A percentile compares a stretch with the other conserved stretches of the same genome.
These are phyloP conservation scores for Furcifer pardalis DNA, from an alignment of 2,797 vertebrate species.

Conservation along the genomic window DNA sequence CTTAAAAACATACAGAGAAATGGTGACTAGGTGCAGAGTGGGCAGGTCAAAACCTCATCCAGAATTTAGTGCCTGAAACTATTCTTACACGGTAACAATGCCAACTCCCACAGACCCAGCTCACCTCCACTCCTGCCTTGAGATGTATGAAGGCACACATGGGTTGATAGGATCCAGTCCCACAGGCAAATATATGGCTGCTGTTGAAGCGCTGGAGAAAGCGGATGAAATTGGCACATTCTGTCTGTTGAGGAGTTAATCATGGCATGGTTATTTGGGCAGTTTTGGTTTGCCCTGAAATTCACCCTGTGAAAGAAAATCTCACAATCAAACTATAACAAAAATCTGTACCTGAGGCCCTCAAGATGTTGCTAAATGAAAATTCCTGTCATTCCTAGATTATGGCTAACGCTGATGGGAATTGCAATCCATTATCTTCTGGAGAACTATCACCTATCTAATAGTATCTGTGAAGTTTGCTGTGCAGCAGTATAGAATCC, in stretches of 20 bases:
- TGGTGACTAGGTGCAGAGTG: background rate
- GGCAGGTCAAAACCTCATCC: background rate
- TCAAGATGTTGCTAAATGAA: background rate
- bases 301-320: background rate
- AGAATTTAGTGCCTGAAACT: background rate
- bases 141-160: conserved; percentile 78
- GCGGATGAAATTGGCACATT: conserved; percentile 89
- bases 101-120: background rate
- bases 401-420: background rate
- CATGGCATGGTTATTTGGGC: background rate
- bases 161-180: conserved; percentile 85
- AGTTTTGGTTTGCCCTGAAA: background rate
- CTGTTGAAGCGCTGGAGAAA: conserved; percentile 86
- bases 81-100: background rate
- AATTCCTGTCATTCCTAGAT: background rate
- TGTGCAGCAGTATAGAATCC: background rate
- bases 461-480: too few species aligned
- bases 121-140: conserved; percentile 57
- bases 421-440: background rate
- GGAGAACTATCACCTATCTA: too few species aligned
- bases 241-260: conserved; percentile 70
- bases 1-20: background rate
- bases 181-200: conserved; percentile 83
- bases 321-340: background rate
- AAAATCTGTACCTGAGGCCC: background rate